phyloP scores from a whole-genome alignment of 2,113 vertebrate genomes.

The Callipepla squamata region DNA sequence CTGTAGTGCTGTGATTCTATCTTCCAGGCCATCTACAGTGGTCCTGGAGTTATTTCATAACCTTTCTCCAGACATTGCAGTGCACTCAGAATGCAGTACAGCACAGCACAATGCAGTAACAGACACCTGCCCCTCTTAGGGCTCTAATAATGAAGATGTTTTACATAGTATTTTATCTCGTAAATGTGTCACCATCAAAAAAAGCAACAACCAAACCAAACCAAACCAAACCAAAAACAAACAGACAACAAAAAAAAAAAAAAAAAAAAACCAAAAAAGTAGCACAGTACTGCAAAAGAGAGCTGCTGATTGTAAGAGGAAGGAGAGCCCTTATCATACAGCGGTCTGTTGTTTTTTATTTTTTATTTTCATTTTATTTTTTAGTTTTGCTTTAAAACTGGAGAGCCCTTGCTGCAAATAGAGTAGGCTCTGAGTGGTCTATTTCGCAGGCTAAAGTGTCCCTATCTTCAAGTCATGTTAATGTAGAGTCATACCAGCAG shows the following conservation, averaged over 20 bases:
- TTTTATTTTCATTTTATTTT: neutral
- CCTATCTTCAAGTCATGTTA: neutral
- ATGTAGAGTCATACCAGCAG: neutral
- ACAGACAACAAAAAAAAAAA: no score
- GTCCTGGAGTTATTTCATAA: neutral
- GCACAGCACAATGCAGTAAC: neutral
- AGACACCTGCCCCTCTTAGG: neutral
- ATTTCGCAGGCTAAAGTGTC: neutral
- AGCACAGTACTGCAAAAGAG: neutral
- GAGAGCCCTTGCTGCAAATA: fast-evolving
- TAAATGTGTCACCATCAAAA: neutral
- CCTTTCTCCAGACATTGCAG: neutral
- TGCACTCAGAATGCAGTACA: neutral
- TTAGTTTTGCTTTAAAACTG: neutral
- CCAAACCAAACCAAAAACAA: no score
- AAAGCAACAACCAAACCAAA: no score
- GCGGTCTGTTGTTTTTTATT: neutral
- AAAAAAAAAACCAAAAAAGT: neutral
- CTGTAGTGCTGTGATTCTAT: neutral
- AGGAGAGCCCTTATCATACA: neutral
- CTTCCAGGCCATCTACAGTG: neutral
- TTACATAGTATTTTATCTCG: neutral
- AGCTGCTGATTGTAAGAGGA: neutral
- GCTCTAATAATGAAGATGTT: neutral
- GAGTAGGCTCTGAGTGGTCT: neutral